These are phyloP conservation scores for Siniperca chuatsi DNA, from an alignment of 2,113 vertebrate species.

Conservation along the genomic window DNA sequence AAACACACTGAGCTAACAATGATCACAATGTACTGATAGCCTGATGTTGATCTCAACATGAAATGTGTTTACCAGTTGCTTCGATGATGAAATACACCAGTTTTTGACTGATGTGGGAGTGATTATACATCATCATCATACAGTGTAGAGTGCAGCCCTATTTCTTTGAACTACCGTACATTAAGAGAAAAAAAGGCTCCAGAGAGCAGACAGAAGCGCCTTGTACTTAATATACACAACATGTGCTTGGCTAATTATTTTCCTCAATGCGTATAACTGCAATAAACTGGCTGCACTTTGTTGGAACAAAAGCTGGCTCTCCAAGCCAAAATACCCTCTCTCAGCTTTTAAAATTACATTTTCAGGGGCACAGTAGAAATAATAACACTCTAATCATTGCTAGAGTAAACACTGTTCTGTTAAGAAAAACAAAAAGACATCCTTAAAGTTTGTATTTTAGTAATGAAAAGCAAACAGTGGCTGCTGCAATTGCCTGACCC, in stretches of 20 bases:
- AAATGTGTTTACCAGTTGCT: conserved; percentile 23
- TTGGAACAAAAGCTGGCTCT: conserved; percentile 46
- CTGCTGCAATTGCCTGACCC: conserved; percentile 80
- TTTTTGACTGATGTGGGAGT: conserved; percentile 36
- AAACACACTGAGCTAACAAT: conserved; percentile 28
- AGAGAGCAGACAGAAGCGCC: conserved; percentile 38
- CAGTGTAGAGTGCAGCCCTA: background rate
- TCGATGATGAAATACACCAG: conserved; percentile 42
- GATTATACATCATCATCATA: conserved; percentile 22
- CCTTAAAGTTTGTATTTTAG: conserved; percentile 82
- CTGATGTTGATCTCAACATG: conserved; percentile 28
- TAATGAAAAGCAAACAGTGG: conserved; percentile 86
- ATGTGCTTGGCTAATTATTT: conserved; percentile 66
- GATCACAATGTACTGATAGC: conserved; percentile 18
- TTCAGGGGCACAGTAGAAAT: conserved; percentile 70
- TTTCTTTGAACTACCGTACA: conserved; percentile 52
- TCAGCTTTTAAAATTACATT: conserved; percentile 62
- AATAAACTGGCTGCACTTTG: conserved; percentile 56
- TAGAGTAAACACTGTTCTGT: conserved; percentile 73
- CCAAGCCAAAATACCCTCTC: conserved; percentile 51
- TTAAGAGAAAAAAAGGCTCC: conserved; percentile 54
- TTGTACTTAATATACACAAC: conserved; percentile 63
- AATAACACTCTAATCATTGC: conserved; percentile 72
- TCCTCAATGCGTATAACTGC: conserved; percentile 55
- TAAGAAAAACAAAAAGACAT: conserved; percentile 74